These are phyloP conservation scores for Polyploca ridens DNA, from an alignment of 2,888 invertebrate species.

Conservation along the genomic window DNA sequence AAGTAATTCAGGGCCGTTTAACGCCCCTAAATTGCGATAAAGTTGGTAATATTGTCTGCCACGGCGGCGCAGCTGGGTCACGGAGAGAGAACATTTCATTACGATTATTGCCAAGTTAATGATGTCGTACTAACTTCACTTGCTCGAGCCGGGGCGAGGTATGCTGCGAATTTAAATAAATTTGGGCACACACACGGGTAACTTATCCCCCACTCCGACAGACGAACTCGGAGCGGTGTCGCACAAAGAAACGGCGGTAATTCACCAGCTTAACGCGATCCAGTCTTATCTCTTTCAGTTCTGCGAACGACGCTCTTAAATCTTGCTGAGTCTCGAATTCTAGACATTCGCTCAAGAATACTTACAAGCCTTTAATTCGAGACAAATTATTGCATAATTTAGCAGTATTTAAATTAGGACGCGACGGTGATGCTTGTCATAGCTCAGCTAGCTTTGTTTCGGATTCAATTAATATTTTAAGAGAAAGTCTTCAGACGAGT, in stretches of 20 bases:
- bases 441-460: constrained; percentile 33
- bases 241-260: constrained; percentile 66
- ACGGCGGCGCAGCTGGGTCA: constrained; percentile 56
- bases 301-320: constrained; percentile 67
- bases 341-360: constrained; percentile 56
- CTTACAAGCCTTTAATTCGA: constrained; percentile 70
- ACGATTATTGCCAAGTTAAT: constrained; percentile 72
- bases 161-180: constrained; percentile 71
- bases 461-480: constrained; percentile 34
- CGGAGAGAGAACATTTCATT: constrained; percentile 66
- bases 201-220: constrained; percentile 47
- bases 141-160: constrained; percentile 52
- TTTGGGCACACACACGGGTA: constrained; percentile 55
- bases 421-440: constrained; percentile 33
- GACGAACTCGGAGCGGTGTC: constrained; percentile 49
- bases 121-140: constrained; percentile 67
- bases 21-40: constrained; percentile 59
- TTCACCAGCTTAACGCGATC: constrained; percentile 69
- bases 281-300: constrained; percentile 69
- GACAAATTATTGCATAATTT: constrained; percentile 70
- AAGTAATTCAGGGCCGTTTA: constrained; percentile 50
- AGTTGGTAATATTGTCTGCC: constrained; percentile 59
- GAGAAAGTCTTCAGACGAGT: constrained; percentile 11
- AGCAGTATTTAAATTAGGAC: constrained; percentile 47
- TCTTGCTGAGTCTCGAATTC: constrained; percentile 63